These are phyloP conservation scores for Pissodes strobi DNA, from an alignment of 1,140 invertebrate species.

Conservation along the genomic window DNA sequence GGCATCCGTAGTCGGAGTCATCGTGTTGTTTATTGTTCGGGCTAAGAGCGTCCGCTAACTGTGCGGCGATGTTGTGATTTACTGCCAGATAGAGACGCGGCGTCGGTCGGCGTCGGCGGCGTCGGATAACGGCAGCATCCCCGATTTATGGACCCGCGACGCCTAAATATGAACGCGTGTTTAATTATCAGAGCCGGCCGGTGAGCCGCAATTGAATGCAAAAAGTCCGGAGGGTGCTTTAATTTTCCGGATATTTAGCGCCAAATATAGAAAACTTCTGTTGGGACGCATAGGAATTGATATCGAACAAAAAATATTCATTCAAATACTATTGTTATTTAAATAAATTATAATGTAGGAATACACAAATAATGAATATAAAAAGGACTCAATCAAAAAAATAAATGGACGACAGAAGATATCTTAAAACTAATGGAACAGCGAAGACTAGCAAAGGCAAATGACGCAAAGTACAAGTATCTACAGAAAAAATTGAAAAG, in stretches of 20 bases:
- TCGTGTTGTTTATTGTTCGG: slow-evolving; percentile 26
- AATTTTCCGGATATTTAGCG: neutral
- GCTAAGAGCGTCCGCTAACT: slow-evolving; percentile 26
- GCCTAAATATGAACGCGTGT: slow-evolving; percentile 15
- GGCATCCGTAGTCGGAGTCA: slow-evolving; percentile 10
- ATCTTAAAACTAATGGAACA: no score
- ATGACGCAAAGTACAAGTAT: no score
- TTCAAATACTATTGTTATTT: no score
- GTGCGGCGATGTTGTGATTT: slow-evolving; percentile 28
- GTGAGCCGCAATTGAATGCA: slow-evolving; percentile 9
- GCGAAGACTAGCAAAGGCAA: no score
- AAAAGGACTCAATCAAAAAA: no score
- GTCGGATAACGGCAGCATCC: slow-evolving; percentile 19
- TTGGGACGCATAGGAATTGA: neutral
- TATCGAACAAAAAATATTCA: no score
- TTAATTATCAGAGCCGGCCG: slow-evolving; percentile 9
- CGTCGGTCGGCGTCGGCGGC: slow-evolving; percentile 14
- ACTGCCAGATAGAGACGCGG: slow-evolving; percentile 27
- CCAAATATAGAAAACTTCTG: neutral
- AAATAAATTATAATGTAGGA: no score
- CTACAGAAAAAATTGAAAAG: no score
- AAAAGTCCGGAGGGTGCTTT: slow-evolving; percentile 4
- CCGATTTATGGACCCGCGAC: slow-evolving; percentile 18
- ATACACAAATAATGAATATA: no score
- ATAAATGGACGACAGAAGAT: no score